These are phyloP conservation scores for Hippopotamus amphibius DNA, from an alignment of 2,113 vertebrate genomes.

Conservation along the genomic window DNA sequence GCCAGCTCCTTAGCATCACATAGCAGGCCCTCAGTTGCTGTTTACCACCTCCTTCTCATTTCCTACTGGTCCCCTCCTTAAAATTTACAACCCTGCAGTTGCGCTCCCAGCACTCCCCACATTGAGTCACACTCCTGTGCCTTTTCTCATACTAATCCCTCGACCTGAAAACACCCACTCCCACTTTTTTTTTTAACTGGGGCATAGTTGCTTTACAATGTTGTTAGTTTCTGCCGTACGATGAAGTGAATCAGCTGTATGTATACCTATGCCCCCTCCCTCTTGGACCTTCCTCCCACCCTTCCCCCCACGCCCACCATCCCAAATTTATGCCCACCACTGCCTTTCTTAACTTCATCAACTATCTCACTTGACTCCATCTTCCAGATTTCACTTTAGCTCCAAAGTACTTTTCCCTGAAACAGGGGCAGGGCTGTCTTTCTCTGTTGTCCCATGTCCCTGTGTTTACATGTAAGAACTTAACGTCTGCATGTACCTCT, in stretches of 20 bases:
- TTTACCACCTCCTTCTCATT: neutral
- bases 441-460: neutral
- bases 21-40: neutral
- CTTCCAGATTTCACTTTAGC: neutral
- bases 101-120: neutral
- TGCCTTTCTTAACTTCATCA: neutral
- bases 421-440: neutral
- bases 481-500: neutral
- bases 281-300: too few species aligned
- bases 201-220: too few species aligned
- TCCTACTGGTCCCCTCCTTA: neutral
- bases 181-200: too few species aligned
- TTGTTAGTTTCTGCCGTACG: too few species aligned
- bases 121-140: neutral
- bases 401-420: neutral
- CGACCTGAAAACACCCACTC: neutral
- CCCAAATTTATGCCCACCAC: neutral
- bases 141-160: neutral
- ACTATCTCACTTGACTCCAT: neutral
- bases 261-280: too few species aligned
- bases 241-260: too few species aligned
- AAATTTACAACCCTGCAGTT: neutral
- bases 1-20: neutral
- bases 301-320: too few species aligned
- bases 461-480: accelerated